Evolutionary conservation across 2,888 invertebrate species (phyloP), one percentile per base, ranked within the genome.

Genomic region (Drosophila testacea): DNA sequence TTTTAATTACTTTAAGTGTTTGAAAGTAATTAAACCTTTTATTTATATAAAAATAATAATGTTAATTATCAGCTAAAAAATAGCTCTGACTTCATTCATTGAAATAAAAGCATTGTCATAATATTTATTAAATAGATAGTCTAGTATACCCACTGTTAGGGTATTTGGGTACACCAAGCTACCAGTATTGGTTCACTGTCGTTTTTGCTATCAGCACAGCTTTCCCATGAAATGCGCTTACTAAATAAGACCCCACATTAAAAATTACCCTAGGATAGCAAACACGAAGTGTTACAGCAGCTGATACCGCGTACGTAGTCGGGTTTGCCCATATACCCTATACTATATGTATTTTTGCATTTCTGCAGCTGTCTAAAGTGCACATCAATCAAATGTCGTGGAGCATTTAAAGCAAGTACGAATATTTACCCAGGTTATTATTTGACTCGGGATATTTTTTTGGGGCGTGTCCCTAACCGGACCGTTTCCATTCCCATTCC

Each of bases 361-460:
- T 68, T 82, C 69, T 80, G 69, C 77, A 81, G 89, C 89, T 83
- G 87, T 80, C 83, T 77, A 52, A 57, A 56, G 65, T 27, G 47
- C 62, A 83, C 87, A 85, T 85, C 90, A 85, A 90, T 90, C 85
- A 85, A 90, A 88, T 74, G 85, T 80, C 89, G 83, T 63, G 79
- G 67, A 69, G 66, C 71, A 78, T 74, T 84, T 85, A 74, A 85
- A 83, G 88, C 85, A 79, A 73, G 69, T 65, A 64, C 16, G 47
- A 57, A 41, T 79, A 62, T 69, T 66, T 48, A 48, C 68, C 59
- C 67, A 59, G 72, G 63, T 75, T 85, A 85, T 75, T 79, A 79
- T 81, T 61, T 65, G 79, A 73, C 57, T 64, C 51, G 16, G 51
- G 55, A 30, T 50, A 13, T 41, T 28, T 34, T 60, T 32, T 67